phyloP scores from a whole-genome alignment of 2,113 vertebrate species.

The Chaetodon trifascialis region DNA sequence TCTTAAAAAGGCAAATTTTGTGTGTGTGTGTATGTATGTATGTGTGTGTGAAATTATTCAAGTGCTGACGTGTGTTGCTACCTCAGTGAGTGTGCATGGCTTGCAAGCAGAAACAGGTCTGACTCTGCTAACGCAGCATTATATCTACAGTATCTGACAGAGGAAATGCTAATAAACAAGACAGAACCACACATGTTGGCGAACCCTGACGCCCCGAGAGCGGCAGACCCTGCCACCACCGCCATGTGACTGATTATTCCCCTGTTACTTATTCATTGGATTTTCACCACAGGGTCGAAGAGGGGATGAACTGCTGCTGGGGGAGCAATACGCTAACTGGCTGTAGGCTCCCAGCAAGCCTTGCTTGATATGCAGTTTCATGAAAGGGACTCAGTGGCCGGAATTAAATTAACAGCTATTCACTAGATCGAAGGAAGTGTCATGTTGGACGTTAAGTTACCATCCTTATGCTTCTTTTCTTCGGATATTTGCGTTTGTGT shows the following conservation, averaged over 20 bases:
- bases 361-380: constrained; percentile 65
- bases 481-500: constrained; percentile 9
- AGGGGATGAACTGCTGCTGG: constrained; percentile 39
- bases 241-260: constrained; percentile 76
- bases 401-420: constrained; percentile 73
- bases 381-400: constrained; percentile 29
- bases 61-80: not conserved
- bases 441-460: constrained; percentile 33
- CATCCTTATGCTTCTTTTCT: constrained; percentile 34
- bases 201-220: constrained; percentile 32
- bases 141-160: constrained; percentile 46
- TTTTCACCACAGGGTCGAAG: constrained; percentile 65
- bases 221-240: constrained; percentile 36
- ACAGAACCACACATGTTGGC: constrained; percentile 26
- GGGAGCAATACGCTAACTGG: constrained; percentile 54
- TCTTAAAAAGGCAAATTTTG: constrained; percentile 11
- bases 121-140: constrained; percentile 56
- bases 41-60: constrained; percentile 28
- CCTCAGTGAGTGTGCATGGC: not conserved
- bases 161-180: constrained; percentile 75
- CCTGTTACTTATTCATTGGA: constrained; percentile 80
- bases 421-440: constrained; percentile 63
- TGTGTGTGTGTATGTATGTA: not conserved
- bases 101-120: constrained; percentile 1
- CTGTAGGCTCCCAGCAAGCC: constrained; percentile 40